Conservation (phyloP, 2,888 invertebrate species). For the Drosophila peninsularis region DNA sequence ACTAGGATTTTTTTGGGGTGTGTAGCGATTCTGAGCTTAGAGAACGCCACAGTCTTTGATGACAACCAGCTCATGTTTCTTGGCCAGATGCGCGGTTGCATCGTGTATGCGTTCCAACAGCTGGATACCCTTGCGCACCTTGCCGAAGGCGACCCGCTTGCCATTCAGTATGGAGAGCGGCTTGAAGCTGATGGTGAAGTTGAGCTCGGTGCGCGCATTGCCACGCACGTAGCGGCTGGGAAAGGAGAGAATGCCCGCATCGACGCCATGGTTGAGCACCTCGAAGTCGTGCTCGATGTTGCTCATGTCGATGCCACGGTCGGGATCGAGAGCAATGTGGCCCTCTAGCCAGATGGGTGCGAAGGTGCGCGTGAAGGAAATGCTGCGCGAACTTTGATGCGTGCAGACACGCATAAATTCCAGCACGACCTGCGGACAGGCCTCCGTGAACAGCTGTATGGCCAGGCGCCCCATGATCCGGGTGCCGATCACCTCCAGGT, state of each 20-base stretch:
- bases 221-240: conserved; percentile 81
- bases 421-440: conserved; percentile 80
- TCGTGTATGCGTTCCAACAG: conserved; percentile 74
- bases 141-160: conserved; percentile 82
- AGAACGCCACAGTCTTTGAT: conserved; percentile 77
- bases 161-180: conserved; percentile 81
- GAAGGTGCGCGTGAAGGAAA: conserved; percentile 71
- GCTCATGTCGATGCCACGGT: conserved; percentile 47
- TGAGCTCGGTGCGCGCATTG: conserved; percentile 62
- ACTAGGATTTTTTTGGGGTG: neutral
- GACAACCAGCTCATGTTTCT: conserved; percentile 65
- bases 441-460: conserved; percentile 81
- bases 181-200: conserved; percentile 82
- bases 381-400: conserved; percentile 27
- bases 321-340: conserved; percentile 58
- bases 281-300: conserved; percentile 78
- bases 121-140: conserved; percentile 76
- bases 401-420: conserved; percentile 79
- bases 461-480: conserved; percentile 71
- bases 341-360: conserved; percentile 82
- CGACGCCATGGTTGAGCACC: conserved; percentile 79
- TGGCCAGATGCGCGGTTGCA: conserved; percentile 64
- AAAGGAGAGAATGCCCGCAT: conserved; percentile 78
- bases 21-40: neutral
- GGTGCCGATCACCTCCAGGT: conserved; percentile 64